Conservation (phyloP, 2,888 invertebrate species). For the Nowickia ferox region DNA sequence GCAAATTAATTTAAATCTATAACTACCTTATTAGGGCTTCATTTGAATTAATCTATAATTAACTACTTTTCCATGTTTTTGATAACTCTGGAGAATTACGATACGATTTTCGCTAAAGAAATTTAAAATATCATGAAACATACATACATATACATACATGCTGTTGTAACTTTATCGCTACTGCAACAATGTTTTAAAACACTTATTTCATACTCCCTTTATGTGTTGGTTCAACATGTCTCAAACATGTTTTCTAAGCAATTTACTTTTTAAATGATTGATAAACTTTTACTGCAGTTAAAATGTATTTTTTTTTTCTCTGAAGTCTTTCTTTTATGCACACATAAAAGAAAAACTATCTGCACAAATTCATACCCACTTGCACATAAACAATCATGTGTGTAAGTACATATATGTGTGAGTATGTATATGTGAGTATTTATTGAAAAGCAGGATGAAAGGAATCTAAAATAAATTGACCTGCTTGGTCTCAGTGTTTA, state of each 20-base stretch:
- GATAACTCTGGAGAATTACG: background rate
- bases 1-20: no score
- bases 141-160: no score
- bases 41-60: no score
- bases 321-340: background rate
- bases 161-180: background rate
- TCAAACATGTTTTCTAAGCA: slow-evolving; percentile 79
- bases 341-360: slow-evolving; percentile 27
- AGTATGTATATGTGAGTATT: slow-evolving; percentile 18
- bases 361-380: slow-evolving; percentile 48
- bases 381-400: slow-evolving; percentile 23
- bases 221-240: slow-evolving; percentile 70
- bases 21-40: no score
- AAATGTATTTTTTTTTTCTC: slow-evolving; percentile 48
- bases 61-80: background rate
- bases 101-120: background rate
- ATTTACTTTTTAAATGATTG: slow-evolving; percentile 82
- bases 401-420: slow-evolving; percentile 11
- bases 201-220: background rate
- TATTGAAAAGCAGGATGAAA: slow-evolving; percentile 61
- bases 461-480: slow-evolving; percentile 71
- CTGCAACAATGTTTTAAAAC: slow-evolving; percentile 5
- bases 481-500: slow-evolving; percentile 66
- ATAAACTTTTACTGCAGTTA: slow-evolving; percentile 77
- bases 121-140: background rate